Conservation (phyloP, 2,797 vertebrate species). For the Cossypha dichroa region DNA sequence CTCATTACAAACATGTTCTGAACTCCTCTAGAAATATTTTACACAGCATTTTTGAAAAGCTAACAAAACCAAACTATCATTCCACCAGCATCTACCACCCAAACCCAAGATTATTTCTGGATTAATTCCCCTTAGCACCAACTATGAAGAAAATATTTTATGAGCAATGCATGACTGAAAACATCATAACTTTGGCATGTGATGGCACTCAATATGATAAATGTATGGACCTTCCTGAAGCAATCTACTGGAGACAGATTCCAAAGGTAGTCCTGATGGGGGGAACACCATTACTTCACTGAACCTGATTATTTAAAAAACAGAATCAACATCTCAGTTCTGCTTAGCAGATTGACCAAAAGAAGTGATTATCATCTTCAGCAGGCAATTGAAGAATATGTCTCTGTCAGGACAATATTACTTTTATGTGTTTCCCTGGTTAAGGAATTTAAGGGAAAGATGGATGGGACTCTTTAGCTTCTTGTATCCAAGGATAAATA, state of each 20-base stretch:
- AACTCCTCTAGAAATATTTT: not conserved
- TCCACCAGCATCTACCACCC: not conserved
- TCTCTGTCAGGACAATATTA: not conserved
- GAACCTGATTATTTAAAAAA: not conserved
- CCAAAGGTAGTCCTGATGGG: not conserved
- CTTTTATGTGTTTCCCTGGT: not conserved
- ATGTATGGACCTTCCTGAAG: not conserved
- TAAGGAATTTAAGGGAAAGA: not conserved
- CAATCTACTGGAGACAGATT: not conserved
- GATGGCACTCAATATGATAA: not conserved
- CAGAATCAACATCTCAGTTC: not conserved
- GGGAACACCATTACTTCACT: not conserved
- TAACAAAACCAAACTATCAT: not conserved
- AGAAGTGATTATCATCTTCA: not conserved
- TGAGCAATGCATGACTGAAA: not conserved
- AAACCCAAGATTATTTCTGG: not conserved
- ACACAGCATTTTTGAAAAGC: not conserved
- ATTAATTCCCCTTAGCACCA: not conserved
- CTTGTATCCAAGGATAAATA: not conserved
- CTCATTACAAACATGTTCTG: not conserved
- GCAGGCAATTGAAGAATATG: not conserved
- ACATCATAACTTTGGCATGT: not conserved
- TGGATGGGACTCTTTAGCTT: not conserved
- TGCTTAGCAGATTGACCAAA: not conserved
- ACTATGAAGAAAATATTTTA: slow-evolving; percentile 15